Evolutionary conservation across 2,113 vertebrate genomes (phyloP).

Genomic region (Columba janthina): DNA sequence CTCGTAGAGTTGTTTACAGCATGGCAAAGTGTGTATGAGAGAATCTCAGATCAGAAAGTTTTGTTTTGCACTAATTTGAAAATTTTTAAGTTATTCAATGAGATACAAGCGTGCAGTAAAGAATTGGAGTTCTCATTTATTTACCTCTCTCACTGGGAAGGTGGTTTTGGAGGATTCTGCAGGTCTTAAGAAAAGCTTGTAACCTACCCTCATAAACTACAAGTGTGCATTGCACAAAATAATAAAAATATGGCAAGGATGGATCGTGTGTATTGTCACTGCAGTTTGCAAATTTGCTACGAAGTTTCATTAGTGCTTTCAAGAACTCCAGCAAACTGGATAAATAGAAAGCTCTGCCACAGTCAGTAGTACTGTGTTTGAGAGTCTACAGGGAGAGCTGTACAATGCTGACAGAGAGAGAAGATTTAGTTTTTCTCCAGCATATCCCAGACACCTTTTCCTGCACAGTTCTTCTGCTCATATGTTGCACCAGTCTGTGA

Average conservation of each 20-base stretch:
- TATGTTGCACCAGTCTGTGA: background rate
- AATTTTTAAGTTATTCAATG: background rate
- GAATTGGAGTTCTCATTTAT: background rate
- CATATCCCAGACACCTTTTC: background rate
- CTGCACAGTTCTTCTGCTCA: background rate
- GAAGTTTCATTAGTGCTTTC: background rate
- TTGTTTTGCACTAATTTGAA: background rate
- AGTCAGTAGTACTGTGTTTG: background rate
- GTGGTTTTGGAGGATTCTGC: background rate
- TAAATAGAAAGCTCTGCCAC: background rate
- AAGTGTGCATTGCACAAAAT: background rate
- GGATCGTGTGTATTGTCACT: background rate
- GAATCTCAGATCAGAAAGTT: background rate
- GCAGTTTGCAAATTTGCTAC: background rate
- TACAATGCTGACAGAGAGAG: background rate
- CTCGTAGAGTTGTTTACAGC: background rate
- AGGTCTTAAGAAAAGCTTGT: background rate
- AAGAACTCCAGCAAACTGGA: background rate
- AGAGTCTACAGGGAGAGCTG: background rate
- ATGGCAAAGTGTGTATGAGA: background rate
- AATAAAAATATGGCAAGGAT: background rate
- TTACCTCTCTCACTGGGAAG: background rate
- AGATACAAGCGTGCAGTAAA: background rate
- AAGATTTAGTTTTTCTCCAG: background rate
- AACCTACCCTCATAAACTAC: background rate